Evolutionary conservation across 2,797 vertebrate genomes (phyloP).

Genomic region (Enteromius mattozi): DNA sequence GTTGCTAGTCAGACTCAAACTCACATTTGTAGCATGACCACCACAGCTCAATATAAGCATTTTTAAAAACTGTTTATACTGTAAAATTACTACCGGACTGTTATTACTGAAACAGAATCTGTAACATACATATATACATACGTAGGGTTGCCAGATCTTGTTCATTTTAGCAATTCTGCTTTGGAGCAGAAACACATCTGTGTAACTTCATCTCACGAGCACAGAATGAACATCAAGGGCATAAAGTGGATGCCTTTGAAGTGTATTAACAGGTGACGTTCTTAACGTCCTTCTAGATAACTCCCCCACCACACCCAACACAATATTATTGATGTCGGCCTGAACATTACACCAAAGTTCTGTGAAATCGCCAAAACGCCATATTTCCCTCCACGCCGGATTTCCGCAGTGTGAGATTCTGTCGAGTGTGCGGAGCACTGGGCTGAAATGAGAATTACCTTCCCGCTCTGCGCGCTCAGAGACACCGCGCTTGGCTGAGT

Average conservation of each 20-base stretch:
- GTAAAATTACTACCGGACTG: neutral
- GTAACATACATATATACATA: neutral
- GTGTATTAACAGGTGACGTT: constrained; percentile 11
- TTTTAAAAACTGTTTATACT: neutral
- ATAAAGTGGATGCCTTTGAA: constrained; percentile 3
- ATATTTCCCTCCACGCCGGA: constrained; percentile 52
- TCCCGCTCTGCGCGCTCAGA: constrained; percentile 74
- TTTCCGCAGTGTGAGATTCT: constrained; percentile 56
- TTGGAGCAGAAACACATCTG: neutral
- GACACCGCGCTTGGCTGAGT: constrained; percentile 80
- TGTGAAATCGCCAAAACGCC: constrained; percentile 78
- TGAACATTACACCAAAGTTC: constrained; percentile 62
- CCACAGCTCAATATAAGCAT: neutral
- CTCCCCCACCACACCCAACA: constrained; percentile 54
- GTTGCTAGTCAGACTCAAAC: neutral
- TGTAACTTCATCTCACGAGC: constrained; percentile 7
- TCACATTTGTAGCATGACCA: neutral
- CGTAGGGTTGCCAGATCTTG: neutral
- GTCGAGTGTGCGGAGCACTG: constrained; percentile 52
- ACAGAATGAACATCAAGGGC: neutral
- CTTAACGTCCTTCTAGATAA: constrained; percentile 38
- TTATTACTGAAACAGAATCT: neutral
- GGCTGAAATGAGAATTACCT: constrained; percentile 65
- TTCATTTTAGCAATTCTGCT: too few relatives aligned
- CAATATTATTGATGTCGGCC: constrained; percentile 55